These are phyloP conservation scores for Horisme vitalbata DNA, from an alignment of 2,888 invertebrate genomes.

Conservation along the genomic window DNA sequence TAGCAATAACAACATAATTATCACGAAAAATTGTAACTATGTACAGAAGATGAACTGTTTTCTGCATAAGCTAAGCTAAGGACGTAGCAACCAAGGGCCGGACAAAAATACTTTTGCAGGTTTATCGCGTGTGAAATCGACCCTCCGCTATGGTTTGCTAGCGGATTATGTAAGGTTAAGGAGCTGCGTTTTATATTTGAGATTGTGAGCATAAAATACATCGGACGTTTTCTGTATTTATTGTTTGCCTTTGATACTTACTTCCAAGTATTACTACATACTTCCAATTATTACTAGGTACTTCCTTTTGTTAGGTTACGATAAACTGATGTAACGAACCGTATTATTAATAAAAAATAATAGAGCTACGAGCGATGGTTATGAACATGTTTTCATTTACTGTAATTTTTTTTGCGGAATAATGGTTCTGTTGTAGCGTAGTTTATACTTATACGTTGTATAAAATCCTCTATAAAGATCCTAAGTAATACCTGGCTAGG, in stretches of 20 bases:
- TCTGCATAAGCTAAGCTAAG: conserved; percentile 13
- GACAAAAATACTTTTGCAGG: conserved; percentile 55
- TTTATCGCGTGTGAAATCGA: conserved; percentile 67
- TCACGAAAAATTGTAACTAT: background rate
- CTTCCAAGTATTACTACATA: background rate
- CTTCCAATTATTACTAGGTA: background rate
- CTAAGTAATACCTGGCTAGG: too few relatives aligned
- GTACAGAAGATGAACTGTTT: background rate
- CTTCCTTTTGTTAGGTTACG: too few relatives aligned
- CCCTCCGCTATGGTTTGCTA: conserved; percentile 53
- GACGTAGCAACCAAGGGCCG: conserved; percentile 43
- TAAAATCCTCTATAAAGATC: too few relatives aligned
- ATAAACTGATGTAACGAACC: too few relatives aligned
- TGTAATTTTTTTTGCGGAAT: too few relatives aligned
- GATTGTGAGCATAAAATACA: conserved; percentile 39
- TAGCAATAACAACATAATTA: background rate
- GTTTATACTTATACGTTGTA: too few relatives aligned
- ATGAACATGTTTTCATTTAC: too few relatives aligned
- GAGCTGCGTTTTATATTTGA: conserved; percentile 45
- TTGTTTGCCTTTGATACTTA: conserved; percentile 30
- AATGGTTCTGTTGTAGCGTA: too few relatives aligned
- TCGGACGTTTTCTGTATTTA: conserved; percentile 33
- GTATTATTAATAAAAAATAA: too few relatives aligned
- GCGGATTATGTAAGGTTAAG: conserved; percentile 56
- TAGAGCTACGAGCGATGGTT: too few relatives aligned